phyloP scores from a whole-genome alignment of 2,113 vertebrate genomes.

The Athene noctua region DNA sequence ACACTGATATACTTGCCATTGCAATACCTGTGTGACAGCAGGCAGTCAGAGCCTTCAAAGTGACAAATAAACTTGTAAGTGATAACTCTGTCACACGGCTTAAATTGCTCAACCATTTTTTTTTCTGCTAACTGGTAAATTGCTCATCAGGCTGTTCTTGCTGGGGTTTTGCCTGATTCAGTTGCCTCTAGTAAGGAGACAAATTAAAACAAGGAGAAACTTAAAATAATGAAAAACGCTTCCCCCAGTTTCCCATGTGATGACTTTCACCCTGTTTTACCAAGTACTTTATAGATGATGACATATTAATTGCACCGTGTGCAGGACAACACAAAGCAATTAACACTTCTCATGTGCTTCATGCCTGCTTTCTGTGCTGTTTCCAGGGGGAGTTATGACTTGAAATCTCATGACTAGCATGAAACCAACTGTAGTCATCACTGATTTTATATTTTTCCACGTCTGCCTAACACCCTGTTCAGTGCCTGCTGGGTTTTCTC shows the following conservation, averaged over 20 bases:
- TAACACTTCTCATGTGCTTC: background rate
- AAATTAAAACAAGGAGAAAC: background rate
- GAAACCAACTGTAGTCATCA: constrained; percentile 3
- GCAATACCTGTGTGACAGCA: background rate
- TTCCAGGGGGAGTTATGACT: background rate
- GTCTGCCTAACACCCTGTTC: background rate
- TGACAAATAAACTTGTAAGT: background rate
- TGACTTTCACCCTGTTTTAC: background rate
- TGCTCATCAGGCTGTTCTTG: background rate
- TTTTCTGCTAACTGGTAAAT: background rate
- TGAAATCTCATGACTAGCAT: constrained; percentile 31
- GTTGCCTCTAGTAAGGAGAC: background rate
- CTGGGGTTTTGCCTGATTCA: background rate
- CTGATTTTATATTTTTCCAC: background rate
- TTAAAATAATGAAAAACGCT: background rate
- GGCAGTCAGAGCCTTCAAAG: background rate
- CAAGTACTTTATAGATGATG: background rate
- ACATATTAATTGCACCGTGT: background rate
- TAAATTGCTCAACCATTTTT: background rate
- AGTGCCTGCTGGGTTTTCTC: background rate
- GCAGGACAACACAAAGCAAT: constrained; percentile 27
- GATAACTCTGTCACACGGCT: background rate
- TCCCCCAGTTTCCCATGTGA: background rate
- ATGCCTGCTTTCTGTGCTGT: background rate
- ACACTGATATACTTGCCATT: background rate